Conservation (phyloP, 2,888 invertebrate species). For the Trimorus sp. region DNA sequence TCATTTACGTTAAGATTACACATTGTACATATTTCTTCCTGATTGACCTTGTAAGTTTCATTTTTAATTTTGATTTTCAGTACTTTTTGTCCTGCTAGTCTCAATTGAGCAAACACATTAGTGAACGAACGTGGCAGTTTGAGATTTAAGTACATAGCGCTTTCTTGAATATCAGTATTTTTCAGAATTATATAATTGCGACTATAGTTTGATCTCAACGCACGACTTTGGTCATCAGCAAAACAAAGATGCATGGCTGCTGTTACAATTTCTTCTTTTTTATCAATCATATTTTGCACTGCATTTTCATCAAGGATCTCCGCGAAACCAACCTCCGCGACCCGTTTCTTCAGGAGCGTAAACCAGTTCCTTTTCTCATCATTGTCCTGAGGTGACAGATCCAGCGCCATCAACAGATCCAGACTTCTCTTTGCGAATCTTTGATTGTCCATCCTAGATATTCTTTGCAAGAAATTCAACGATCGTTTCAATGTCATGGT, state of each 20-base stretch:
- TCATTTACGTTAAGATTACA: background rate
- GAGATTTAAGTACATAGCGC: conserved; percentile 2
- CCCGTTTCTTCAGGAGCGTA: background rate
- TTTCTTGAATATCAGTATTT: background rate
- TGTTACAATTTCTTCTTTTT: background rate
- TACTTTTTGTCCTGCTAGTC: conserved; percentile 1
- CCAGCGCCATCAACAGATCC: background rate
- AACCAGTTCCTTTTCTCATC: conserved; percentile 12
- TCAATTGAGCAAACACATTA: conserved; percentile 3
- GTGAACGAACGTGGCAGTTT: background rate
- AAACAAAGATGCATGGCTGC: background rate
- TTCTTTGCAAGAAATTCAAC: background rate
- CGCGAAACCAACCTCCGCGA: background rate
- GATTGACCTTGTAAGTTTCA: background rate
- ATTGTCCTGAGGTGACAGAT: background rate
- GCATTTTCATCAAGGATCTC: background rate
- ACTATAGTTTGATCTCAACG: background rate
- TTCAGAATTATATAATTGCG: background rate
- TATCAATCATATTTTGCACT: background rate
- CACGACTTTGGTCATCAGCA: background rate
- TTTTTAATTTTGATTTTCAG: background rate
- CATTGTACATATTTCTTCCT: background rate
- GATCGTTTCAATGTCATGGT: background rate
- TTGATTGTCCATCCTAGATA: background rate
- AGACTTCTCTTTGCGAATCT: conserved; percentile 4